Conservation (phyloP, 1,140 invertebrate species). For the Cherax quadricarinatus region DNA sequence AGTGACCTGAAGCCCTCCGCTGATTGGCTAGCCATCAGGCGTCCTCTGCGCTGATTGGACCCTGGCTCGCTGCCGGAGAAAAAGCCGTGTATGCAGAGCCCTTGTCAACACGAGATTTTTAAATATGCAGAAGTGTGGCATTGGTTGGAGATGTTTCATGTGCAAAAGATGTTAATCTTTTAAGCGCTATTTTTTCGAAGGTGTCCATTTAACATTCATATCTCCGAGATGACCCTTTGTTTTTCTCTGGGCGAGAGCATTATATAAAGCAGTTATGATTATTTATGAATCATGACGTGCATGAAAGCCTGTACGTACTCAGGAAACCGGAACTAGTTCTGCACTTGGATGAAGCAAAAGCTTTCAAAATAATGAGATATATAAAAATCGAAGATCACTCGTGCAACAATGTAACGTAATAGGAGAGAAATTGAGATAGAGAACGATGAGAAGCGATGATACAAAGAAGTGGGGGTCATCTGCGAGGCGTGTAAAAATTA, state of each 20-base stretch:
- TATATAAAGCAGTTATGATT: conserved; percentile 41
- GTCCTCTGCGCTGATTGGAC: conserved; percentile 35
- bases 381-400: not conserved
- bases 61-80: conserved; percentile 31
- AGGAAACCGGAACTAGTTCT: not conserved
- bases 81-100: conserved; percentile 53
- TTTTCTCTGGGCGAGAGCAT: conserved; percentile 10
- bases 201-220: conserved; percentile 41
- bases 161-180: conserved; percentile 42
- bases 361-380: not conserved
- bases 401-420: not conserved
- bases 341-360: not conserved
- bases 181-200: conserved; percentile 33
- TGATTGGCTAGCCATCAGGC: conserved; percentile 47
- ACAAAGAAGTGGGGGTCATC: not conserved
- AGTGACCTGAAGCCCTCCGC: conserved; percentile 54
- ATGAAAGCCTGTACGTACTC: conserved; percentile 21
- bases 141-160: conserved; percentile 60
- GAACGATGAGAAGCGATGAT: not conserved
- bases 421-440: conserved; percentile 7
- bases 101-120: conserved; percentile 50
- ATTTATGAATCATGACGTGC: not conserved
- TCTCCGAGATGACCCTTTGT: conserved; percentile 45
- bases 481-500: not conserved
- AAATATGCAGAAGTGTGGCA: conserved; percentile 61